phyloP scores from a whole-genome alignment of 2,888 invertebrate genomes.

The Eurytoma adleriae region DNA sequence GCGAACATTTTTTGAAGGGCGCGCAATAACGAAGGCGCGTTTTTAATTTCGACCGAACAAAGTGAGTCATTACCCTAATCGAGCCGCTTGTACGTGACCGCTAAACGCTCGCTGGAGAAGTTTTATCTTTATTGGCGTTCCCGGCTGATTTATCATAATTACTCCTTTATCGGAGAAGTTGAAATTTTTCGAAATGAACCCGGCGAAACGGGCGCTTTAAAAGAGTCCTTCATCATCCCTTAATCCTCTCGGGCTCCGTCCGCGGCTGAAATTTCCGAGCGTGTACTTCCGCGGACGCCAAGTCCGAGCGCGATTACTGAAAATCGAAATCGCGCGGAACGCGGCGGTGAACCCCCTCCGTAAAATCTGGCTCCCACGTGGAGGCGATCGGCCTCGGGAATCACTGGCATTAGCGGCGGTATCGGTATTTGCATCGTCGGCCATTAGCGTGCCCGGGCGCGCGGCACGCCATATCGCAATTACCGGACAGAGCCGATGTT shows the following conservation, averaged over 20 bases:
- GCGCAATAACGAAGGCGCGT: too few species aligned
- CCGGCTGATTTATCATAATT: too few species aligned
- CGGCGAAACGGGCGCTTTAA: too few species aligned
- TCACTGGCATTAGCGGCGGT: constrained; percentile 66
- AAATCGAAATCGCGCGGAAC: background rate
- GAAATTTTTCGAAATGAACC: too few species aligned
- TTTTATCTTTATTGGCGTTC: too few species aligned
- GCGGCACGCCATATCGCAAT: constrained; percentile 70
- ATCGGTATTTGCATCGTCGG: constrained; percentile 72
- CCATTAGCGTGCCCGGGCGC: constrained; percentile 66
- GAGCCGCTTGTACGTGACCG: too few species aligned
- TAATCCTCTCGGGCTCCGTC: too few species aligned
- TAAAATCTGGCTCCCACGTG: constrained; percentile 51
- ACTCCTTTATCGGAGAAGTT: too few species aligned
- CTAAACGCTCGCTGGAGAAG: too few species aligned
- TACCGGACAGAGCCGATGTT: constrained; percentile 67
- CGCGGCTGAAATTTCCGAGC: too few species aligned
- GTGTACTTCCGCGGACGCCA: background rate
- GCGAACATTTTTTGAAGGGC: background rate
- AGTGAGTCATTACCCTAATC: too few species aligned
- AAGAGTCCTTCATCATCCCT: too few species aligned
- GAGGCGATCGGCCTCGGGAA: constrained; percentile 52
- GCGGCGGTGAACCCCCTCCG: background rate
- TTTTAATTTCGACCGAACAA: background rate
- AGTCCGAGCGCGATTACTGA: background rate